Percentiles rank a stretch among this genome's conserved stretches.
These are phyloP conservation scores for Xiphophorus birchmanni DNA, from an alignment of 2,797 vertebrate species.

Conservation along the genomic window DNA sequence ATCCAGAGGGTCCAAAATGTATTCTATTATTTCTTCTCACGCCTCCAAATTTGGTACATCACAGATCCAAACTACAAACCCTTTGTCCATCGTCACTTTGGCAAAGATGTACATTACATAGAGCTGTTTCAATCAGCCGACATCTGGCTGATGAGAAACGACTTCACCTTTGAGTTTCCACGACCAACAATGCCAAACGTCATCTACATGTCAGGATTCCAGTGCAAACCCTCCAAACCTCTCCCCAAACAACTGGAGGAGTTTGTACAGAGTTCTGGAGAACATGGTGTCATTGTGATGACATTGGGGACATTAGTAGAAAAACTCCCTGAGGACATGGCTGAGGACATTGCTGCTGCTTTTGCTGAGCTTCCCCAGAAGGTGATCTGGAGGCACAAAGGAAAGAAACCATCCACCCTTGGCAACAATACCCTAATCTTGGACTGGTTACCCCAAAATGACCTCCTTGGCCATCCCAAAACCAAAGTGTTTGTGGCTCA, in stretches of 20 bases:
- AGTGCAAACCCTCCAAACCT: conserved; percentile 72
- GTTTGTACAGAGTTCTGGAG: conserved; percentile 56
- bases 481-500: conserved; percentile 70
- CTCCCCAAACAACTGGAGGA: conserved; percentile 45
- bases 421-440: too few relatives aligned
- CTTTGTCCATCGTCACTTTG: conserved; percentile 65
- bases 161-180: conserved; percentile 75
- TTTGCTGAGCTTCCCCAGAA: conserved; percentile 74
- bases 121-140: conserved; percentile 72
- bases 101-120: conserved; percentile 66
- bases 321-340: conserved; percentile 57
- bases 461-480: conserved; percentile 68
- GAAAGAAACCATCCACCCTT: conserved; percentile 34
- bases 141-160: conserved; percentile 78
- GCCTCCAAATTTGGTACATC: conserved; percentile 31
- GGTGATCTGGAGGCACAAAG: conserved; percentile 68
- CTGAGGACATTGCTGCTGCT: conserved; percentile 65
- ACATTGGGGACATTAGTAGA: conserved; percentile 65
- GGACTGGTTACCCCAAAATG: too few relatives aligned
- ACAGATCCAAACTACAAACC: conserved; percentile 43
- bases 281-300: conserved; percentile 76
- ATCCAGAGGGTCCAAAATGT: conserved; percentile 46
- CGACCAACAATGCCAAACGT: conserved; percentile 78
- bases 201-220: conserved; percentile 77
- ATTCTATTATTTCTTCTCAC: conserved; percentile 25